Conservation (phyloP, 2,113 vertebrate genomes). For the Pseudopipra pipra region DNA sequence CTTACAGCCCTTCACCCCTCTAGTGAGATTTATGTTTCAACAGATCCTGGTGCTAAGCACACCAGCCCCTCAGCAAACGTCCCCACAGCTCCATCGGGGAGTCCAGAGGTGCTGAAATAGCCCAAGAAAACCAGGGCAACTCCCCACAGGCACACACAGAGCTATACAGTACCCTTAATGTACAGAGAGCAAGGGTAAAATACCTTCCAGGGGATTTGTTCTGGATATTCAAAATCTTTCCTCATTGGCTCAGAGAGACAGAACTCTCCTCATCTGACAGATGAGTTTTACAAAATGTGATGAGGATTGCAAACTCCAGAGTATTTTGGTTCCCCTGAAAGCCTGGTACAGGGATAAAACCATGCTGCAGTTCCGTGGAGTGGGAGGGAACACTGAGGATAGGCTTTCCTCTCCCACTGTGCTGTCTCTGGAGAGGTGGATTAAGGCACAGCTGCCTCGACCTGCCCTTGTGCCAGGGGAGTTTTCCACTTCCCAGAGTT, state of each 20-base stretch:
- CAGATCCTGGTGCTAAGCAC: background rate
- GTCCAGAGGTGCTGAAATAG: background rate
- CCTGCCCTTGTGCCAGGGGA: too few species aligned
- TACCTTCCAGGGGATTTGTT: background rate
- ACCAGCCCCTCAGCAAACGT: background rate
- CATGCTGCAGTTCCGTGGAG: fast-evolving
- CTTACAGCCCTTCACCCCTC: background rate
- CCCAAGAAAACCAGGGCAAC: background rate
- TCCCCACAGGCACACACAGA: background rate
- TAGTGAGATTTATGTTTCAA: background rate
- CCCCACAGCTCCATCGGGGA: background rate
- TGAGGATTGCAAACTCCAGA: background rate
- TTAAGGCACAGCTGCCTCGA: background rate
- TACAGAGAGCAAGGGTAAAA: background rate
- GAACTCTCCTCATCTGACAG: background rate
- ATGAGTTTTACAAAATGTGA: background rate
- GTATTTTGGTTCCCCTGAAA: background rate
- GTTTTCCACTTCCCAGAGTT: background rate
- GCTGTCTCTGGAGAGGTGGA: background rate
- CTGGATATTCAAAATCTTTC: background rate
- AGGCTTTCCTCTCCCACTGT: background rate
- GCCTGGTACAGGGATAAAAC: background rate
- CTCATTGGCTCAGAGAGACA: background rate
- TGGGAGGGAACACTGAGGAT: background rate
- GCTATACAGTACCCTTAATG: fast-evolving